Percentiles rank a stretch among this genome's conserved stretches.
Conservation (phyloP, 2,888 invertebrate species). For the Torymus tubicola region DNA sequence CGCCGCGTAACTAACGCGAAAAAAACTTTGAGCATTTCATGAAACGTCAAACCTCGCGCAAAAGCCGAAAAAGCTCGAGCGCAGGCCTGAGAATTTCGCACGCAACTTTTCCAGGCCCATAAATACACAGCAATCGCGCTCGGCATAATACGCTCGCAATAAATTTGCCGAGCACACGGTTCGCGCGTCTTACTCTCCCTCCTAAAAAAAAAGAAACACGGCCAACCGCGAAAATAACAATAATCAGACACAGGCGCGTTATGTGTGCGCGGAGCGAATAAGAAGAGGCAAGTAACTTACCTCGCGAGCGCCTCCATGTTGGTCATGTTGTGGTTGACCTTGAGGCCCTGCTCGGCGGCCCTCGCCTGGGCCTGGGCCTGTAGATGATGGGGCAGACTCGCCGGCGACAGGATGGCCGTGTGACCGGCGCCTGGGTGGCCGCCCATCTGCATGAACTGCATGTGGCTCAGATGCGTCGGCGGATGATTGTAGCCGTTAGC, state of each 20-base stretch:
- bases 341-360: conserved; percentile 87
- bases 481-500: conserved; percentile 97
- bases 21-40: no score
- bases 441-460: conserved; percentile 95
- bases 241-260: conserved; percentile 36
- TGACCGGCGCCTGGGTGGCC: conserved; percentile 84
- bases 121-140: conserved; percentile 45
- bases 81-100: no score
- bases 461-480: conserved; percentile 92
- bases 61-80: no score
- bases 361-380: conserved; percentile 82
- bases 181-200: not conserved
- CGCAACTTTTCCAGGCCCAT: conserved; percentile 31
- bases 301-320: conserved; percentile 94
- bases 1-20: no score
- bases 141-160: conserved; percentile 35
- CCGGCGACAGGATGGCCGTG: conserved; percentile 91
- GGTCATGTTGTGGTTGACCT: conserved; percentile 86
- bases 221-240: conserved; percentile 53
- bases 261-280: no score
- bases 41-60: no score
- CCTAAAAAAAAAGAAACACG: not conserved
- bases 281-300: conserved; percentile 75
- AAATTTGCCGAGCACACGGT: conserved; percentile 37
- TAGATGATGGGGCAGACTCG: conserved; percentile 86